Base-by-base conservation (phyloP, 2,113 vertebrate genomes). In the Caloenas nicobarica region DNA sequence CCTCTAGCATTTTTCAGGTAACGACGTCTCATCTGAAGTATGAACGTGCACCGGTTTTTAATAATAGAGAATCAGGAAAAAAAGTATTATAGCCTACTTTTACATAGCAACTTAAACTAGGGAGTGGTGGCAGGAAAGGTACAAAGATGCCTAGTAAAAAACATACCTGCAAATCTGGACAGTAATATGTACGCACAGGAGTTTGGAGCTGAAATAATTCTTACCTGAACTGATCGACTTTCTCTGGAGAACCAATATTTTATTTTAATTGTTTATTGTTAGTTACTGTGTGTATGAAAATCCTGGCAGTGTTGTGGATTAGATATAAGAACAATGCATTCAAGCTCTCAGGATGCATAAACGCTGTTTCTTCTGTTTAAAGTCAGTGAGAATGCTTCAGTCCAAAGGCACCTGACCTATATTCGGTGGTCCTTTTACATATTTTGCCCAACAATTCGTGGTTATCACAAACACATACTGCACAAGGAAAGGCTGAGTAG, bases 41-140 rank as follows among this genome's bases (percentile, higher is more conserved):
- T 76, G 86, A 97, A 89, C 0, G 8, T 93, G 64, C n/a, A 57
- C 46, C 65, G 53, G 3, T 86, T 93, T 92, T 92, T 94, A 92
- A 87, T 90, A 84, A 81, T 48, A 86, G 62, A 91, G 69, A 89
- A 64, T 84, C 86, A 83, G 18, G 17, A 60, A 69, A 87, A 93
- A 58, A 86, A 91, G 10, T 72, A 80, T 90, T 58, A 84, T 33
- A 91, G 79, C 86, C 73, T 79, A 51, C 86, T 76, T 71, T 94
- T 91, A 94, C 88, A 96, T 89, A 97, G 86, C 57, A 89, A 96
- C 79, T 85, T 65, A 91, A 95, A 96, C 53, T 79, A 73, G 79
- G 95, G 90, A 89, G 81, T 79, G 28, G 61, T 64, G 16, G 31
- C 40, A 86, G 64, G 46, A 83, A 90, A 96, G 62, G 38, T 86